Percentiles rank a stretch among this genome's conserved stretches.
phyloP scores from a whole-genome alignment of 1,140 invertebrate species.

The Diploscapter pachys region DNA sequence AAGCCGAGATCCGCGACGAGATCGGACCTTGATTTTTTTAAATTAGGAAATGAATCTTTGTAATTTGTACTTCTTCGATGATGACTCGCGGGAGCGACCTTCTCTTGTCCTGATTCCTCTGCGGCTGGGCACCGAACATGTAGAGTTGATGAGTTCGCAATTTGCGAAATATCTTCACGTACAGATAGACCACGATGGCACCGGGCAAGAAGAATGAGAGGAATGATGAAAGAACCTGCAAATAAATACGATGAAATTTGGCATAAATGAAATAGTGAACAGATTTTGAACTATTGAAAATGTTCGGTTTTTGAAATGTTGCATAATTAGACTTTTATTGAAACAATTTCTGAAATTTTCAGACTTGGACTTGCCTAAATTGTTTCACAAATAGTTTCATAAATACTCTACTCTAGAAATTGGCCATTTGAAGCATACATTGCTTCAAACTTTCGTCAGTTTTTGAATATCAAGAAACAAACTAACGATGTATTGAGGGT shows the following conservation, averaged over 20 bases:
- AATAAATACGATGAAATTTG: background rate
- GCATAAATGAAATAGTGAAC: background rate
- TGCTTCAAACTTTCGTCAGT: background rate
- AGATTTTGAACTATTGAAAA: no score
- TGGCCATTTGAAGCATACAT: no score
- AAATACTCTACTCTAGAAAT: no score
- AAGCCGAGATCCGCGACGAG: slow-evolving; percentile 32
- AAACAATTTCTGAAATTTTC: no score
- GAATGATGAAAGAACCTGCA: slow-evolving; percentile 33
- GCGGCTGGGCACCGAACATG: slow-evolving; percentile 34
- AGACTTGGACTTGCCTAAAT: no score
- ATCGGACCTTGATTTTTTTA: slow-evolving; percentile 15
- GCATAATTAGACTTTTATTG: no score
- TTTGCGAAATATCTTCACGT: slow-evolving; percentile 38
- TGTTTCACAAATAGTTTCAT: no score
- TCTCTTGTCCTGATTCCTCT: slow-evolving; percentile 16
- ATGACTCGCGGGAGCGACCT: slow-evolving; percentile 34
- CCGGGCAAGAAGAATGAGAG: slow-evolving; percentile 38
- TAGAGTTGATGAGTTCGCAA: slow-evolving; percentile 36
- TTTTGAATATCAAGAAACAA: background rate
- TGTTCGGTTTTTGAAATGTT: no score
- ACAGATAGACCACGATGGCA: slow-evolving; percentile 37
- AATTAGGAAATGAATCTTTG: background rate
- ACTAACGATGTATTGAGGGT: slow-evolving; percentile 37
- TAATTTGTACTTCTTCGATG: slow-evolving; percentile 29